Evolutionary conservation across 2,797 vertebrate genomes (phyloP), one percentile per base, ranked within the genome.

Genomic region (Naso thynnoides): DNA sequence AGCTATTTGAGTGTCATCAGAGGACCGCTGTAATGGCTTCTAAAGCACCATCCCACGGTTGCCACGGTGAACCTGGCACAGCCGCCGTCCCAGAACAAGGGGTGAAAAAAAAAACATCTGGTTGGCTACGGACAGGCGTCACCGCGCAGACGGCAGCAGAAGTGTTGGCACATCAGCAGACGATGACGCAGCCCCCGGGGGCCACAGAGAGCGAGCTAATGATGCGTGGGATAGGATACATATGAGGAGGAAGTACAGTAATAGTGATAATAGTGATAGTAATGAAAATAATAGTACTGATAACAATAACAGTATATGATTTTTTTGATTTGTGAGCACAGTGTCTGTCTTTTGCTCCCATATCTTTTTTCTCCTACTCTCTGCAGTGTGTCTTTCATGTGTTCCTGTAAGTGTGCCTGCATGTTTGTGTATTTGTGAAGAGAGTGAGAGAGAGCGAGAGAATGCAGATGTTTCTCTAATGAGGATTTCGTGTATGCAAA

Each of bases 1-100:
- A 95, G 95, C 94, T 94, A 95, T 95, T 95, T 95, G 94, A 95
- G 93, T 94, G 92, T 94, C 94, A 94, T 95, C 94, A 95, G 93
- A 93, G 91, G 91, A 92, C 92, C 89, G 86, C 91, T 83, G 89
- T 95, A 95, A 95, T 95, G 93, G 94, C 91, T 93, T 94, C 93
- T 94, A 92, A 95, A 95, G 94, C 91, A 94, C 92, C 93, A 92
- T 94, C 93, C 91, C 82, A 91, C 79, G 89, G 92, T 93, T 95
- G 94, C 93, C 92, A 94, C 92, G 90, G 92, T 91, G 92, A 95
- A 95, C 93, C 93, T 93, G 91, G 94, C 92, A 93, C 93, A 89
- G 84, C 85, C 92, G 70, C 90, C 83, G 70, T 91, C 91, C 91
- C 90, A 87, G 80, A 89, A 86, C 83, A 88, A 90, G 73, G 57